Evolutionary conservation across 2,113 vertebrate genomes (phyloP).

Genomic region (Coptodon bakossiorum): DNA sequence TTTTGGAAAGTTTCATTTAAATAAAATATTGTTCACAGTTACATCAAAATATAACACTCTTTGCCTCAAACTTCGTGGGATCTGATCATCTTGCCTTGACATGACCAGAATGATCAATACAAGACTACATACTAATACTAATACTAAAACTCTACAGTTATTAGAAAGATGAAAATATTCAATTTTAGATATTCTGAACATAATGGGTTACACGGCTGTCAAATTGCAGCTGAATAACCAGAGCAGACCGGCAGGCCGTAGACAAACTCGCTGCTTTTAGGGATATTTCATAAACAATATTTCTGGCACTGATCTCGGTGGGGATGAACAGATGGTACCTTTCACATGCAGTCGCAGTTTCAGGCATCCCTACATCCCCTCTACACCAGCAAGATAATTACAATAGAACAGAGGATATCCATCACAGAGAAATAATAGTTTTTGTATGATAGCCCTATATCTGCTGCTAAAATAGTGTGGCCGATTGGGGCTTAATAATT

Average conservation of each 20-base stretch:
- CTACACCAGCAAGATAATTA: background rate
- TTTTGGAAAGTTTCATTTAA: background rate
- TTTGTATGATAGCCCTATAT: background rate
- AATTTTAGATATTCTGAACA: background rate
- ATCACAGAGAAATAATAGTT: background rate
- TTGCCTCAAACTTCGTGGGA: background rate
- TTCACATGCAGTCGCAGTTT: background rate
- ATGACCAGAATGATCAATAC: background rate
- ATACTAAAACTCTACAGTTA: background rate
- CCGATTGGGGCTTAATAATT: background rate
- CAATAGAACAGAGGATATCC: background rate
- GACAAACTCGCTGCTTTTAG: background rate
- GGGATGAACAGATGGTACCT: background rate
- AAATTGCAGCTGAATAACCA: background rate
- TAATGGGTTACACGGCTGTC: background rate
- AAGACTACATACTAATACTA: background rate
- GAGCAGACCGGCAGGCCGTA: fast-evolving
- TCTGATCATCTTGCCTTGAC: background rate
- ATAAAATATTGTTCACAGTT: background rate
- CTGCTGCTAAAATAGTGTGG: background rate
- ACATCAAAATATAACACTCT: background rate
- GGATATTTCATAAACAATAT: background rate
- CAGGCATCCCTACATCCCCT: background rate
- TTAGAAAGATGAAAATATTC: background rate
- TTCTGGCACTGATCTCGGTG: background rate